phyloP scores from a whole-genome alignment of 2,797 vertebrate genomes.

The Anolis apletophallus region DNA sequence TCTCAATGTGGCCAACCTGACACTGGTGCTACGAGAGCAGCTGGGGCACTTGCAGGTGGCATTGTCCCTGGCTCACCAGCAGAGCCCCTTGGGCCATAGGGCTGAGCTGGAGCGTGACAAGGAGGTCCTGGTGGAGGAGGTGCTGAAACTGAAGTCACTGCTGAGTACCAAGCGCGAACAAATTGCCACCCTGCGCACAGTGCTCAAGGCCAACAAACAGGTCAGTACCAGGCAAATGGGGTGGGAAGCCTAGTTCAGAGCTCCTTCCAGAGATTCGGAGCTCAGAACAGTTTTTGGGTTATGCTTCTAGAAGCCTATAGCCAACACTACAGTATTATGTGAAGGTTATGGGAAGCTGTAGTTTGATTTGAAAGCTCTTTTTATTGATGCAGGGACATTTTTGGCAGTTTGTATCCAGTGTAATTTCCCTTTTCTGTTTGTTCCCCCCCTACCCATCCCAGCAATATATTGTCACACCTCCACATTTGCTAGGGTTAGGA shows the following conservation, averaged over 20 bases:
- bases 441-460: too few species aligned
- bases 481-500: too few species aligned
- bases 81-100: constrained; percentile 75
- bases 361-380: not conserved
- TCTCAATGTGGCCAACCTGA: constrained; percentile 82
- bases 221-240: constrained; percentile 59
- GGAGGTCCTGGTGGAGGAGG: constrained; percentile 85
- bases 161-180: constrained; percentile 91
- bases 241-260: too few species aligned
- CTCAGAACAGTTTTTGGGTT: too few species aligned
- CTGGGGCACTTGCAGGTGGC: constrained; percentile 88
- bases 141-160: constrained; percentile 88
- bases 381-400: not conserved
- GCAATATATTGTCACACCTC: too few species aligned
- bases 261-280: too few species aligned
- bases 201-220: constrained; percentile 91
- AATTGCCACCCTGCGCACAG: constrained; percentile 88
- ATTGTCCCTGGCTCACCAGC: constrained; percentile 83
- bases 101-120: constrained; percentile 83
- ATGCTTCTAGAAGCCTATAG: too few species aligned
- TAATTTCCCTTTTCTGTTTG: not conserved
- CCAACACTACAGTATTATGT: too few species aligned
- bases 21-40: constrained; percentile 86
- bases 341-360: not conserved
- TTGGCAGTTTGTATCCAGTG: not conserved